These are phyloP conservation scores for Cirrhinus molitorella DNA, from an alignment of 2,797 vertebrate species.

Conservation along the genomic window DNA sequence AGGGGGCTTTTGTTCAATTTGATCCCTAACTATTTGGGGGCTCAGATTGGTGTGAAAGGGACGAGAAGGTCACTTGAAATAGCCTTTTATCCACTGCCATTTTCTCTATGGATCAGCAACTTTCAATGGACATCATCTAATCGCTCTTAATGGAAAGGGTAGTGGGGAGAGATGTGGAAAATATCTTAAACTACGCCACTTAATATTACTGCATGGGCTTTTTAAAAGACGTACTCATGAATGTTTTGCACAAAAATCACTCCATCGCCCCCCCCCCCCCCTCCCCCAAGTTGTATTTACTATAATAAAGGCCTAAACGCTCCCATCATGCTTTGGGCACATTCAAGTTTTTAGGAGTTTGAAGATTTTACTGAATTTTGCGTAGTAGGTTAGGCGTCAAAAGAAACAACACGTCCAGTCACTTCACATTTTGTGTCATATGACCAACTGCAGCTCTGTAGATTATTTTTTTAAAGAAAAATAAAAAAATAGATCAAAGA, in stretches of 20 bases:
- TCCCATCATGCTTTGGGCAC: not conserved
- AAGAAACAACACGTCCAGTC: not conserved
- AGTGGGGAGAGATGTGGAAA: slow-evolving; percentile 81
- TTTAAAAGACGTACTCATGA: slow-evolving; percentile 54
- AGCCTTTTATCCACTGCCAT: slow-evolving; percentile 94
- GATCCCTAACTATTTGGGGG: slow-evolving; percentile 91
- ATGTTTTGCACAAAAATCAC: slow-evolving; percentile 30
- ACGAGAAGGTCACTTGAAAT: slow-evolving; percentile 95
- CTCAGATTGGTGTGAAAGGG: slow-evolving; percentile 96
- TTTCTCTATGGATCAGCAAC: slow-evolving; percentile 94
- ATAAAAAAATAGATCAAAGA: not conserved
- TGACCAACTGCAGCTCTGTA: not conserved
- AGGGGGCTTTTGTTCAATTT: slow-evolving; percentile 87
- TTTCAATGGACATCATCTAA: slow-evolving; percentile 96
- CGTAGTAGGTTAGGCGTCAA: not conserved
- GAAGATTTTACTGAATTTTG: not conserved
- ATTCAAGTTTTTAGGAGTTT: not conserved
- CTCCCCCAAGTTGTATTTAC: not conserved
- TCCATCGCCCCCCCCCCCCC: not conserved
- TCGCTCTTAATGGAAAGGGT: slow-evolving; percentile 90
- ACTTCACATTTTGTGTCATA: not conserved
- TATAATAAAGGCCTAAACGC: not conserved
- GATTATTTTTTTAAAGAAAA: too few relatives aligned
- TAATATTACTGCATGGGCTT: slow-evolving; percentile 57
- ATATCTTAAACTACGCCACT: slow-evolving; percentile 69